A percentile compares a stretch with the other conserved stretches of the same genome.
Evolutionary conservation across 1,140 invertebrate species (phyloP).

Genomic region (Reticulitermes speratus): DNA sequence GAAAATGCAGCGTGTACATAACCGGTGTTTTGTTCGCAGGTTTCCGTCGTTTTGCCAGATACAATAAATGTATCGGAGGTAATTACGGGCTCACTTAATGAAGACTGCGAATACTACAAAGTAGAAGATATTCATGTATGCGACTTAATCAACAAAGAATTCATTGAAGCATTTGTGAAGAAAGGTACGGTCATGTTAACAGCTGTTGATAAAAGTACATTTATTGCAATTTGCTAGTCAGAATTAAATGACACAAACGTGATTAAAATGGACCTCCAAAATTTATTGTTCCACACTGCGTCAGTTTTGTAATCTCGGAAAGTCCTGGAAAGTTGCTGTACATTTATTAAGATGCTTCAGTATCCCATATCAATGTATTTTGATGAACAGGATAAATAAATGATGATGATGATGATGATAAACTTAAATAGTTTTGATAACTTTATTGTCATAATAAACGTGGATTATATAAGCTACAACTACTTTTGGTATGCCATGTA

Average conservation of each 20-base stretch:
- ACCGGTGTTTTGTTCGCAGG: slow-evolving; percentile 47
- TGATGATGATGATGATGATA: too few relatives aligned
- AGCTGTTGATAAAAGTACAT: not conserved
- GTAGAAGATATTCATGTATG: slow-evolving; percentile 46
- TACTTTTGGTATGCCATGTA: too few relatives aligned
- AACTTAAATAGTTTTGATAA: too few relatives aligned
- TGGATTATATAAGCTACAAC: too few relatives aligned
- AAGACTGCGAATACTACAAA: slow-evolving; percentile 58
- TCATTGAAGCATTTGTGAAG: slow-evolving; percentile 55
- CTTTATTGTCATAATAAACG: too few relatives aligned
- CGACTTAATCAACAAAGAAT: slow-evolving; percentile 52
- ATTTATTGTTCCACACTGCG: too few relatives aligned
- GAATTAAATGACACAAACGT: not conserved
- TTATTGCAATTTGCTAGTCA: slow-evolving; percentile 16
- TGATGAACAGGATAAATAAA: too few relatives aligned
- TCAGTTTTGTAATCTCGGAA: too few relatives aligned
- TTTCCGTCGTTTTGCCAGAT: slow-evolving; percentile 56
- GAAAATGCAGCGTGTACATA: slow-evolving; percentile 25
- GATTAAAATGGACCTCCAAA: too few relatives aligned
- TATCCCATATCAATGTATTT: too few relatives aligned
- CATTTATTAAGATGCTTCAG: too few relatives aligned
- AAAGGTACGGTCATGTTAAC: slow-evolving; percentile 44
- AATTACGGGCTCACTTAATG: slow-evolving; percentile 44
- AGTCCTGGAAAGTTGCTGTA: too few relatives aligned
- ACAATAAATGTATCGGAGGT: slow-evolving; percentile 46